phyloP scores from a whole-genome alignment of 2,113 vertebrate genomes.

The Dolichotis patagonum region DNA sequence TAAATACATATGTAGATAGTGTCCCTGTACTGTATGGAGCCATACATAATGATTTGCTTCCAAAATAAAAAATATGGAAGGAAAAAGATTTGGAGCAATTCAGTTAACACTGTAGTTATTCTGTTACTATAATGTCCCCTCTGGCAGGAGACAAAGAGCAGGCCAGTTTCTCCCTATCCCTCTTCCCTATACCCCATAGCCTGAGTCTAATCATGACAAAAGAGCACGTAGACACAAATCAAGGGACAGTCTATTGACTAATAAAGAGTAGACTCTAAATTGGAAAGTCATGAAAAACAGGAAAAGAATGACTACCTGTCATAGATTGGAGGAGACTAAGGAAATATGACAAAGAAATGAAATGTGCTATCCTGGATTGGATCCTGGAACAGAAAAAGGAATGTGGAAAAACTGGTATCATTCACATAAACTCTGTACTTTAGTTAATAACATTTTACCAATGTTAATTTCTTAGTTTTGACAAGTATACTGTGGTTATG shows the following conservation, averaged over 20 bases:
- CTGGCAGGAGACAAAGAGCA: background rate
- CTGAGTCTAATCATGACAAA: background rate
- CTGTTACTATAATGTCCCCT: background rate
- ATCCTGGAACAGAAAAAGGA: constrained; percentile 37
- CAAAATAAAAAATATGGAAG: background rate
- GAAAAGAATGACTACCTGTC: constrained; percentile 23
- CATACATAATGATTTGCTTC: background rate
- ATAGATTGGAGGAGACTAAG: background rate
- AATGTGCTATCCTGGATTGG: constrained; percentile 15
- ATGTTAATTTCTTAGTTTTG: constrained; percentile 52
- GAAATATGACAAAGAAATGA: background rate
- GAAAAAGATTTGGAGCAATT: background rate
- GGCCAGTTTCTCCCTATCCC: background rate
- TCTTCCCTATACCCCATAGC: background rate
- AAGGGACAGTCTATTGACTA: background rate
- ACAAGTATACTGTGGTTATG: constrained; percentile 23
- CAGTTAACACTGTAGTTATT: background rate
- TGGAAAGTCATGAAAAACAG: constrained; percentile 26
- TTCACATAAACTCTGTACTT: constrained; percentile 26
- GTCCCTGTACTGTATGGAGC: too few relatives aligned
- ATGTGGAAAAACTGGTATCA: constrained; percentile 43
- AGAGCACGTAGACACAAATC: background rate
- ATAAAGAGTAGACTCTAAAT: background rate
- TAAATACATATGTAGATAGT: background rate
- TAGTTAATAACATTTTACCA: background rate